Evolutionary conservation across 2,888 invertebrate genomes (phyloP), one percentile per base, ranked within the genome.

Genomic region (Ophion costatus): DNA sequence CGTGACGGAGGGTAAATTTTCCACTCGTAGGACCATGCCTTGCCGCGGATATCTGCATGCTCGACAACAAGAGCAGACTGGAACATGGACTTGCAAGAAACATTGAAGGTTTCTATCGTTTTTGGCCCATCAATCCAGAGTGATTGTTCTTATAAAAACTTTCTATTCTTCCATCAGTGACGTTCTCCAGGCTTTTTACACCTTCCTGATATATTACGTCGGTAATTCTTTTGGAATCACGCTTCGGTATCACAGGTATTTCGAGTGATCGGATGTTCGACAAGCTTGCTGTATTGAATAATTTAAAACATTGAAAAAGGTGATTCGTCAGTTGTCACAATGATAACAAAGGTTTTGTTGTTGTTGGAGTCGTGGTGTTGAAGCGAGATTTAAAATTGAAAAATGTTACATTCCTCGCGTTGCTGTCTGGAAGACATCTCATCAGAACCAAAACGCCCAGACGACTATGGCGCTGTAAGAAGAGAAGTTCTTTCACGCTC

Each of bases 1-100:
- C 42, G 59, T 66, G 73, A 66, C 67, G 67, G 24, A 22, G 45
- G 22, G 45, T 14, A 57, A 78, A 70, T 78, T 63, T 45, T 14
- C 4, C 45, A 17, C 20, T 11, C 59, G 22, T 56, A 42, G 14
- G 6, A 4, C 10, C 14, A 33, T 56, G 70, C 22, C 24, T 42
- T 64, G 56, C 45, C 14, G 14, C 33, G 63, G 14, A 33, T 56
- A 33, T 64, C 4, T 10, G 56, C 51, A 33, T 24, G 7, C 11
- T 33, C 14, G 14, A 33, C 9, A n/a, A 56, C 33, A 24, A 29
- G 24, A 22, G 42, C 9, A 22, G 3, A 11, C 42, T 10, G 7
- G 42, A 73, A 61, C n/a, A 17, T 61, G 29, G 10, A 38, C 7
- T 38, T 38, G 5, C 57, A 24, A 0, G 38, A 17, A 73, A 73